Conservation (phyloP, 2,113 vertebrate genomes). For the Hydrolagus affinis region DNA sequence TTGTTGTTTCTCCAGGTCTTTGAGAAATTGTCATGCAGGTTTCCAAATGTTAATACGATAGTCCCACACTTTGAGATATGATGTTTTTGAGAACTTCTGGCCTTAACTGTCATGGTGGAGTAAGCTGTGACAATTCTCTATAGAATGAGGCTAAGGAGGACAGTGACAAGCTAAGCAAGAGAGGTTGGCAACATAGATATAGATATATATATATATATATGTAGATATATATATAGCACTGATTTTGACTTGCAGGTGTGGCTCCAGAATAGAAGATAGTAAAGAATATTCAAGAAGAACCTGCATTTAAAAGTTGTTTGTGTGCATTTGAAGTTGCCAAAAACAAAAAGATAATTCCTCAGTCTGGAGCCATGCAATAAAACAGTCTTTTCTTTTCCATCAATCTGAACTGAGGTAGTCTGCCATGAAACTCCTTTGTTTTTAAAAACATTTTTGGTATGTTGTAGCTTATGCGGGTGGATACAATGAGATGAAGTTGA, state of each 20-base stretch:
- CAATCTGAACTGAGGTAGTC: constrained; percentile 30
- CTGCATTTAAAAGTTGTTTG: neutral
- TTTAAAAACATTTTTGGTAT: constrained; percentile 32
- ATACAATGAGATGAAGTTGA: neutral
- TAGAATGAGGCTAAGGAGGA: neutral
- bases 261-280: constrained; percentile 12
- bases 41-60: constrained; percentile 5
- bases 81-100: constrained; percentile 25
- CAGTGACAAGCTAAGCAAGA: neutral
- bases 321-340: constrained; percentile 9
- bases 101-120: neutral
- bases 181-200: constrained; percentile 4
- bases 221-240: neutral
- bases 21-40: constrained; percentile 25
- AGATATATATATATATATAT: neutral
- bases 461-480: constrained; percentile 13
- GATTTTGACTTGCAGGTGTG: neutral
- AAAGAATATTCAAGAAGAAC: constrained; percentile 3
- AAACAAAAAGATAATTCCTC: constrained; percentile 13
- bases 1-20: constrained; percentile 26
- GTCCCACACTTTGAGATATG: neutral
- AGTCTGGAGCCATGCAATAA: constrained; percentile 16
- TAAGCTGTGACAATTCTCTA: constrained; percentile 15
- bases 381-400: constrained; percentile 7
- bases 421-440: constrained; percentile 16